A percentile compares a stretch with the other conserved stretches of the same genome.
These are phyloP conservation scores for Rotaria socialis DNA, from an alignment of 2,888 invertebrate species.

Conservation along the genomic window DNA sequence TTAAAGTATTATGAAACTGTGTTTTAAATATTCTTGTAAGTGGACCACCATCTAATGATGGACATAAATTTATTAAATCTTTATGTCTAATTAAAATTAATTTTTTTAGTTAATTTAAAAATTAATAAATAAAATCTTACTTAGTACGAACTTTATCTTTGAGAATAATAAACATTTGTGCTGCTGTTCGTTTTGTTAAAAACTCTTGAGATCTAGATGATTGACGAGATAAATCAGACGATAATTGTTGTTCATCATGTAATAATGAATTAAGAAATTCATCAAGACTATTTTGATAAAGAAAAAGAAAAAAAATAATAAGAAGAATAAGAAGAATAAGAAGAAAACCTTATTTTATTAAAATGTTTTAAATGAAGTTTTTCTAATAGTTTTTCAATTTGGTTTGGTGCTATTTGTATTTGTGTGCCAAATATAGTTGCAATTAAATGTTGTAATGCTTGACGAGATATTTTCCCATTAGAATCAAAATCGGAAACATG, in stretches of 20 bases:
- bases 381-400: slow-evolving; percentile 42
- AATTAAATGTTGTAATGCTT: slow-evolving; percentile 44
- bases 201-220: slow-evolving; percentile 48
- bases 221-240: not conserved
- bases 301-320: not conserved
- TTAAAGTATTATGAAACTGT: slow-evolving; percentile 55
- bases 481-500: slow-evolving; percentile 36
- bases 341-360: slow-evolving; percentile 37
- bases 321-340: not conserved
- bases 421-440: slow-evolving; percentile 44
- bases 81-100: slow-evolving; percentile 51
- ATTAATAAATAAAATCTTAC: slow-evolving; percentile 48
- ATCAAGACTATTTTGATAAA: slow-evolving; percentile 39
- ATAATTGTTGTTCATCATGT: not conserved
- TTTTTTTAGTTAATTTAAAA: too few species aligned
- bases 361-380: slow-evolving; percentile 36
- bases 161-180: slow-evolving; percentile 55
- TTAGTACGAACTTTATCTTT: slow-evolving; percentile 56
- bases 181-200: slow-evolving; percentile 52
- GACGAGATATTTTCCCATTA: slow-evolving; percentile 40
- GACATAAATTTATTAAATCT: slow-evolving; percentile 55
- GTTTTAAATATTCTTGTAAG: slow-evolving; percentile 54
- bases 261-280: slow-evolving; percentile 39
- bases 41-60: slow-evolving; percentile 56
- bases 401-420: slow-evolving; percentile 38